Evolutionary conservation across 2,888 invertebrate genomes (phyloP).

Genomic region (Eupithecia dodoneata): DNA sequence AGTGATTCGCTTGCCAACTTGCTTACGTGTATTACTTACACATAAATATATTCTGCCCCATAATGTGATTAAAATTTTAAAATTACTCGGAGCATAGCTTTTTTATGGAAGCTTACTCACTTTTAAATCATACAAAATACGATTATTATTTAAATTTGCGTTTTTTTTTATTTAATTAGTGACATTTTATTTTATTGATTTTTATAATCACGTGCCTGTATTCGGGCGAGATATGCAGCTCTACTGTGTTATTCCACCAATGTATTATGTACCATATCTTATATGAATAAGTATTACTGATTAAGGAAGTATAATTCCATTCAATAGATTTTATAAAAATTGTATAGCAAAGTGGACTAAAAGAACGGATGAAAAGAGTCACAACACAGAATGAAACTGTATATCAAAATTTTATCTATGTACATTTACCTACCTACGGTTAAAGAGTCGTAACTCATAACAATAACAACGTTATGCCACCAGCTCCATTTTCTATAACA

Average conservation of each 20-base stretch:
- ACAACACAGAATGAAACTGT: not conserved
- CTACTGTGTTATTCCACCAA: too few relatives aligned
- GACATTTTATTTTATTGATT: too few relatives aligned
- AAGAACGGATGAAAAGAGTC: not conserved
- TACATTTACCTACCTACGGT: not conserved
- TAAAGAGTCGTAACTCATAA: slow-evolving; percentile 1
- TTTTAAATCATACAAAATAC: not conserved
- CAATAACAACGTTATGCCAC: not conserved
- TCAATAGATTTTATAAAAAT: not conserved
- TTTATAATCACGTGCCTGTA: too few relatives aligned
- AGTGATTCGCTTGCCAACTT: slow-evolving; percentile 26
- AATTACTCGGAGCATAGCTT: slow-evolving; percentile 32
- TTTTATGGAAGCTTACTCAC: slow-evolving; percentile 6
- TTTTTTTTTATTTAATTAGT: too few relatives aligned
- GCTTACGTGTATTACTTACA: slow-evolving; percentile 30
- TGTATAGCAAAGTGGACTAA: not conserved
- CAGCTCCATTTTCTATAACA: not conserved
- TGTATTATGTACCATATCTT: too few relatives aligned
- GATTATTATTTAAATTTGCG: too few relatives aligned
- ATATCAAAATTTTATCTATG: not conserved
- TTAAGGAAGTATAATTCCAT: not conserved
- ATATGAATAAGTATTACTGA: too few relatives aligned
- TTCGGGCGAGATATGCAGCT: too few relatives aligned
- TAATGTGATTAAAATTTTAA: slow-evolving; percentile 46
- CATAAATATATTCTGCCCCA: slow-evolving; percentile 36